Evolutionary conservation across 2,888 invertebrate genomes (phyloP), one percentile per base, ranked within the genome.

Genomic region (Pharmacophagus antenor): DNA sequence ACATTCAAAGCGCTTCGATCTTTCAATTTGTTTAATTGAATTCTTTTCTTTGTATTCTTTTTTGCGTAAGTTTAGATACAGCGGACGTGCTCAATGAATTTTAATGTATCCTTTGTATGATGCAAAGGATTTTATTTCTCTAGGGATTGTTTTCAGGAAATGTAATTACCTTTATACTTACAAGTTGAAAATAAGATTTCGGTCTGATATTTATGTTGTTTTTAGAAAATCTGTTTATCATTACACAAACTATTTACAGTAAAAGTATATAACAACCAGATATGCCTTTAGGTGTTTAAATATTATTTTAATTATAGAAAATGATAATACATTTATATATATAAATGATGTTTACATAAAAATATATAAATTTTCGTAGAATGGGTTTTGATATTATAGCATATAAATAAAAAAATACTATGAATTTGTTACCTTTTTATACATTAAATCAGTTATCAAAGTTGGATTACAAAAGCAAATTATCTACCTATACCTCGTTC

Each of bases 21-120:
- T 80, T 84, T 85, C 85, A 86, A 86, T 86, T 86, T 84, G 83
- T 86, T 85, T 85, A 85, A 86, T 86, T 86, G 85, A 81, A 86
- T 85, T 85, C 82, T 76, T 79, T 78, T 76, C 84, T 85, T 83
- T 85, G 78, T 74, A 76, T 77, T 18, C 82, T 18, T 47, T 79
- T 79, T 58, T 48, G 47, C 56, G 74, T 76, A 67, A 71, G 68
- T 77, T 80, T 78, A 80, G 76, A 77, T 47, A 52, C 46, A 46
- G 47, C 66, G 73, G 66, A 67, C 64, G 69, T 69, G 31, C 52
- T 58, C 58, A 51, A 58, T 58, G 51, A 58, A 52, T 58, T 46
- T 22, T 57, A 57, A 57, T 57, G 44, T 57, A 46, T 57, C 21
- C 37, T 58, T 58, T 58, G 27, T 51, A 42, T 42, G 42, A 42